Percentiles rank a stretch among this genome's conserved stretches.
phyloP scores from a whole-genome alignment of 2,113 vertebrate genomes.

The Halcyon senegalensis region DNA sequence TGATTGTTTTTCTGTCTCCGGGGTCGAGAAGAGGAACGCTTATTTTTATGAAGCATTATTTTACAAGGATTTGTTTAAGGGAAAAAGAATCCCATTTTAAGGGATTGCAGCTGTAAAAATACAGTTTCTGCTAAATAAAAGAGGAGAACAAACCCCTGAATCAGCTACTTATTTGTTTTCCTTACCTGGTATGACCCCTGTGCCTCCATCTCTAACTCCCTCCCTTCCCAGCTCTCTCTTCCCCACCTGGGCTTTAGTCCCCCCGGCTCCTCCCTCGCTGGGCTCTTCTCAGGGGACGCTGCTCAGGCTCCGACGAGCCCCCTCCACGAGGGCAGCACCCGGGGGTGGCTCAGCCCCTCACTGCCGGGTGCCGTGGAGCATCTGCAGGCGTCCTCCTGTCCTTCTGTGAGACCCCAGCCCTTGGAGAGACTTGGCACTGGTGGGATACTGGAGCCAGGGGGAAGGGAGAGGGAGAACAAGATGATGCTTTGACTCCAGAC shows the following conservation, averaged over 20 bases:
- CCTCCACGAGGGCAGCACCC: background rate
- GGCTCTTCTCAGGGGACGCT: background rate
- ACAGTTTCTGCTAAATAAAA: slow-evolving; percentile 62
- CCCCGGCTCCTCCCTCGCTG: background rate
- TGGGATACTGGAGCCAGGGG: background rate
- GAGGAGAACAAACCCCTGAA: slow-evolving; percentile 63
- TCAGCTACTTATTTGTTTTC: slow-evolving; percentile 70
- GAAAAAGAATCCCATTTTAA: slow-evolving; percentile 73
- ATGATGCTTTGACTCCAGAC: background rate
- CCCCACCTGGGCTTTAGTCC: background rate
- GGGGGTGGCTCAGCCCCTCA: background rate
- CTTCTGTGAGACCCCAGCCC: background rate
- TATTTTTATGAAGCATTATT: slow-evolving; percentile 74
- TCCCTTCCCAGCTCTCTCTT: background rate
- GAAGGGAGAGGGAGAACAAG: background rate
- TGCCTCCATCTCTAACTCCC: background rate
- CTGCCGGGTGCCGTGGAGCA: fast-evolving
- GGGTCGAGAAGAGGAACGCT: slow-evolving; percentile 59
- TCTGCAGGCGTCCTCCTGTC: background rate
- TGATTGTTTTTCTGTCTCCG: slow-evolving; percentile 11
- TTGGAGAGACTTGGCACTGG: fast-evolving
- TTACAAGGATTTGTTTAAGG: slow-evolving; percentile 75
- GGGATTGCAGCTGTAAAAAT: slow-evolving; percentile 82
- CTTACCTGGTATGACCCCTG: slow-evolving; percentile 62
- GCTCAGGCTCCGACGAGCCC: fast-evolving